Conservation (phyloP, 2,797 vertebrate genomes). For the Saxicola maurus region DNA sequence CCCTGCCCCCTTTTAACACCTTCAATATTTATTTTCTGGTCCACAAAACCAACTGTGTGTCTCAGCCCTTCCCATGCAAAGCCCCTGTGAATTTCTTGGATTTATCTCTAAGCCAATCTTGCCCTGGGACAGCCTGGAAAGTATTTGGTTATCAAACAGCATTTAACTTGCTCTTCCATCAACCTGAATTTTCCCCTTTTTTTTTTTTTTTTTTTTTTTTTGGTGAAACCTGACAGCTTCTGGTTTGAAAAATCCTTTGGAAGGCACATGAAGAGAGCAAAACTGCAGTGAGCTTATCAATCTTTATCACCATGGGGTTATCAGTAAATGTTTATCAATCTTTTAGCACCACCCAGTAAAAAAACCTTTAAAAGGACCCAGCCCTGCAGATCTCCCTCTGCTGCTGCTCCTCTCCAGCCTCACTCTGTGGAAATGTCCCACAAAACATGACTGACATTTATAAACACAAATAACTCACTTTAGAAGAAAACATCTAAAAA, state of each 20-base stretch:
- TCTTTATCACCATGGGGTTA: background rate
- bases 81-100: background rate
- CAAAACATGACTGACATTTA: background rate
- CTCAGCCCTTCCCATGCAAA: background rate
- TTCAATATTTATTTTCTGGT: background rate
- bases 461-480: background rate
- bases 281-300: background rate
- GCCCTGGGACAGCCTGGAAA: background rate
- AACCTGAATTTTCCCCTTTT: no score
- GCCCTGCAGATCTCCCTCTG: background rate
- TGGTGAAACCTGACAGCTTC: background rate
- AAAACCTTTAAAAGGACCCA: background rate
- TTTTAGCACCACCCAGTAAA: background rate
- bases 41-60: background rate
- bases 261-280: background rate
- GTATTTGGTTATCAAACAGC: background rate
- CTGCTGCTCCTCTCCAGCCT: background rate
- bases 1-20: background rate
- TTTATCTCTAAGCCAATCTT: background rate
- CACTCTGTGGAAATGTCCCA: fast-evolving
- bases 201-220: background rate
- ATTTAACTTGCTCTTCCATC: background rate
- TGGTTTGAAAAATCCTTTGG: background rate
- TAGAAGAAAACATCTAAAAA: background rate
- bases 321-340: background rate